These are phyloP conservation scores for Sinocyclocheilus rhinocerous DNA, from an alignment of 2,113 vertebrate species.

Conservation along the genomic window DNA sequence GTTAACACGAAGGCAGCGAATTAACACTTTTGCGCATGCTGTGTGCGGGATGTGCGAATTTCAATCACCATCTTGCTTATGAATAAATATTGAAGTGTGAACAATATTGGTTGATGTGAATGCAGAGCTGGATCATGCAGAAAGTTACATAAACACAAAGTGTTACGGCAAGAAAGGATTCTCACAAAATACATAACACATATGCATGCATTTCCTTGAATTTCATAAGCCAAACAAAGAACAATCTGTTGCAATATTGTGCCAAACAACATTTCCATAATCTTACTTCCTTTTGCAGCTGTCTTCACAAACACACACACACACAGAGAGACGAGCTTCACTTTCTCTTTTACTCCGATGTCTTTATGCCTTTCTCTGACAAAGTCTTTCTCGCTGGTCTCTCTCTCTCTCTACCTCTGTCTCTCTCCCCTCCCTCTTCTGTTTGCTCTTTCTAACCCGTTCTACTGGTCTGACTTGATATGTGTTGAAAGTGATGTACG, in stretches of 20 bases:
- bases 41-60: neutral
- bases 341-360: slow-evolving; percentile 14
- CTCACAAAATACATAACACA: neutral
- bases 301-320: slow-evolving; percentile 24
- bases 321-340: slow-evolving; percentile 11
- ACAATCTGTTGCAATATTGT: neutral
- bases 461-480: slow-evolving; percentile 12
- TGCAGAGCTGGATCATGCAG: neutral
- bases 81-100: slow-evolving; percentile 23
- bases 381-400: slow-evolving; percentile 13
- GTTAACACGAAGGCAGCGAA: neutral
- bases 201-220: slow-evolving; percentile 6
- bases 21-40: neutral
- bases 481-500: slow-evolving; percentile 12
- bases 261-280: slow-evolving; percentile 28
- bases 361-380: slow-evolving; percentile 37
- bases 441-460: slow-evolving; percentile 11
- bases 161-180: neutral
- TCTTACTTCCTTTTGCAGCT: slow-evolving; percentile 55
- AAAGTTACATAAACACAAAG: slow-evolving; percentile 5
- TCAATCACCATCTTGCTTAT: neutral
- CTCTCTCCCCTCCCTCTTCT: neutral
- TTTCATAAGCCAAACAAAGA: slow-evolving; percentile 18
- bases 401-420: slow-evolving; percentile 15
- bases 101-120: neutral